Evolutionary conservation across 2,888 invertebrate genomes (phyloP), one percentile per base, ranked within the genome.

Genomic region (Venustoraphidia nigricollis): DNA sequence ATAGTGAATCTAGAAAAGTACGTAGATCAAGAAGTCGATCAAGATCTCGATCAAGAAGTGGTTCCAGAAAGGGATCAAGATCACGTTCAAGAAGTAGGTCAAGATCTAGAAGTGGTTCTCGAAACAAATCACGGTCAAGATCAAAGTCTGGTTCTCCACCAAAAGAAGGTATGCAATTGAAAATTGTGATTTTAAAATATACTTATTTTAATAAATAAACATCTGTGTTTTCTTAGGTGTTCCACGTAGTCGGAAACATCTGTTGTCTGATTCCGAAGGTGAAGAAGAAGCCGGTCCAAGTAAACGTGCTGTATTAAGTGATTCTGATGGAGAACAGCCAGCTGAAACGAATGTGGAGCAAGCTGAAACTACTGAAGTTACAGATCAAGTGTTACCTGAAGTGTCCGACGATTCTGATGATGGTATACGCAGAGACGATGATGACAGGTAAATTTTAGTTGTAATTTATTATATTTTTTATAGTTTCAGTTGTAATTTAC

Each of bases 381-480:
- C 56, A 9, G 54, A 50, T n/a, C 62, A 55, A 41, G 64, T 62
- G n/a, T 57, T 60, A 1, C 68, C 69, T 27, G 70, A 68, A 45
- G 73, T 72, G 1, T 78, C 78, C 50, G 81, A 78, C 57, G 81
- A 80, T 59, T 71, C 76, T 2, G 79, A 75, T 56, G 73, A 72
- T 52, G 73, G 75, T 50, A 69, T 76, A 5, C 27, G 27, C 42
- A 69, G 69, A 35, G 57, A 65, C 17, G 59, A 57, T 36, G 57
- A 56, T 9, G 59, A 57, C 9, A 53, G 58, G 57, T 56, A 53
- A 57, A 57, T 56, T 49, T 43, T 27, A 27, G 3, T 27, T 27
- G 27, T 27, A 6, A 27, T 27, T 27, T 27, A 27, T 27, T 27
- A 6, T 27, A 27, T 27, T 27, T 27, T 17, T 27, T 27, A 27